These are phyloP conservation scores for Cavia porcellus DNA, from an alignment of 2,113 vertebrate genomes.

Conservation along the genomic window DNA sequence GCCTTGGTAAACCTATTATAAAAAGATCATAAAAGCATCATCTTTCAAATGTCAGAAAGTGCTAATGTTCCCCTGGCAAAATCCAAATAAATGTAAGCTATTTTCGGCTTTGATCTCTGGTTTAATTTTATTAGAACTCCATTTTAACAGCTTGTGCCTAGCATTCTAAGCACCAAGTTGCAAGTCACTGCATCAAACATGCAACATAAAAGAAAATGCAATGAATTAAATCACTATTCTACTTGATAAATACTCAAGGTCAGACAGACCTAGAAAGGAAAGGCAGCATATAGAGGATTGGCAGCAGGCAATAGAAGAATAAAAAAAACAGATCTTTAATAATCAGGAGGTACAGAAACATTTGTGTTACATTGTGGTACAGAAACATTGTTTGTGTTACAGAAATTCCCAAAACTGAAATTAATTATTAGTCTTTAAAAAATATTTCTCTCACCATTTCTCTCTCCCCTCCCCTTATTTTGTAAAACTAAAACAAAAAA, in stretches of 20 bases:
- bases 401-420: background rate
- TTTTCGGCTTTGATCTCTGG: slow-evolving; percentile 80
- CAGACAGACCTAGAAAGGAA: background rate
- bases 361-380: no score
- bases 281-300: background rate
- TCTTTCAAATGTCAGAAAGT: slow-evolving; percentile 78
- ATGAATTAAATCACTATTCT: slow-evolving; percentile 36
- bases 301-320: background rate
- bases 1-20: slow-evolving; percentile 75
- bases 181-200: slow-evolving; percentile 49
- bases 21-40: slow-evolving; percentile 75
- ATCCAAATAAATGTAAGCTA: slow-evolving; percentile 76
- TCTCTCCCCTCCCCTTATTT: background rate
- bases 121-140: slow-evolving; percentile 79
- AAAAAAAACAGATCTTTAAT: background rate
- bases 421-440: background rate
- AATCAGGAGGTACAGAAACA: background rate
- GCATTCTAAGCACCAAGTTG: slow-evolving; percentile 62
- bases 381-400: background rate
- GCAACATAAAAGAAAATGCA: slow-evolving; percentile 66
- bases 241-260: slow-evolving; percentile 64
- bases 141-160: slow-evolving; percentile 59
- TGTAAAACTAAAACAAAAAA: background rate
- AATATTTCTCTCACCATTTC: background rate
- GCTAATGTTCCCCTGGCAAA: slow-evolving; percentile 65